A percentile compares a stretch with the other conserved stretches of the same genome.
phyloP scores from a whole-genome alignment of 1,140 invertebrate genomes.

The Euschistus heros region DNA sequence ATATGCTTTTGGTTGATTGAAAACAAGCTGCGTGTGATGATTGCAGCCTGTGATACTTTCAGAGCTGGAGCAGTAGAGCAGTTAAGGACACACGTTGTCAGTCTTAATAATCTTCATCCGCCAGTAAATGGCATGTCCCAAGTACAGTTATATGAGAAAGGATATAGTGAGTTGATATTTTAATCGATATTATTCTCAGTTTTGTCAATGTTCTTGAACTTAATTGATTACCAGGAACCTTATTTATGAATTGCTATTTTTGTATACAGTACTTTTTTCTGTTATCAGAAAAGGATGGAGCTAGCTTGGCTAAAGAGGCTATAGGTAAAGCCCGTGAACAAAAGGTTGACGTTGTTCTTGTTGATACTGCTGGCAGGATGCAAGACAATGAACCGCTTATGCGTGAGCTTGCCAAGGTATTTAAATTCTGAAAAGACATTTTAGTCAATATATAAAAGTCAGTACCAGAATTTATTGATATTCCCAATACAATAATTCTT shows the following conservation, averaged over 20 bases:
- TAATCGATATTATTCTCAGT: no score
- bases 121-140: conserved; percentile 57
- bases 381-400: conserved; percentile 99
- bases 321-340: conserved; percentile 77
- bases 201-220: no score
- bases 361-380: conserved; percentile 98
- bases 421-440: no score
- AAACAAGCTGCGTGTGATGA: conserved; percentile 90
- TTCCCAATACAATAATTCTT: no score
- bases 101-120: conserved; percentile 90
- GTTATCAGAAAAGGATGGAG: conserved; percentile 80
- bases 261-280: no score
- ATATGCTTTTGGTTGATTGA: conserved; percentile 99
- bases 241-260: no score
- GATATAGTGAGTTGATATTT: conserved; percentile 56
- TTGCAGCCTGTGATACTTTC: conserved; percentile 99
- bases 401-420: conserved; percentile 83
- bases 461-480: no score
- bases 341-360: conserved; percentile 79
- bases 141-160: conserved; percentile 95
- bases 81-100: conserved; percentile 85
- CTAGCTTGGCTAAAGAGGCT: conserved; percentile 94
- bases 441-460: no score
- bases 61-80: conserved; percentile 98
- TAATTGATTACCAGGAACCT: no score